Evolutionary conservation across 2,888 invertebrate genomes (phyloP).

Genomic region (Eristalis tenax): DNA sequence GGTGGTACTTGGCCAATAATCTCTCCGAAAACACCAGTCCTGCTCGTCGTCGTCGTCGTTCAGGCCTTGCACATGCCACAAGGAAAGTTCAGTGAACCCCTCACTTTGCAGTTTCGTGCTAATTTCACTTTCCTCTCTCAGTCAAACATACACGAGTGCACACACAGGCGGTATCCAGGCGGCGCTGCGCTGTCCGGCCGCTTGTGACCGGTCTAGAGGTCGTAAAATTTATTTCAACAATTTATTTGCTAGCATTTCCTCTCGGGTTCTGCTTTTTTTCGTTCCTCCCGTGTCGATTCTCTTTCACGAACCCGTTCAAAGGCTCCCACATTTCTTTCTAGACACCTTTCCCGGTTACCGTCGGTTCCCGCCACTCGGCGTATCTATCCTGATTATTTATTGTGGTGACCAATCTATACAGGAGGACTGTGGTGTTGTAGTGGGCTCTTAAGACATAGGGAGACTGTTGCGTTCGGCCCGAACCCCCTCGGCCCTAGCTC

Average conservation of each 20-base stretch:
- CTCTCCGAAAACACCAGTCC: conserved; percentile 13
- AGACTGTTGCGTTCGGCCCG: conserved; percentile 46
- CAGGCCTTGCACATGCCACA: conserved; percentile 13
- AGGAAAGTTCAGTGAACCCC: conserved; percentile 53
- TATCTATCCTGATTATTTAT: conserved; percentile 60
- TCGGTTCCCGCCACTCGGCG: background rate
- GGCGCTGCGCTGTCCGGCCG: background rate
- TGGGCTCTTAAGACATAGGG: conserved; percentile 10
- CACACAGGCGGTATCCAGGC: background rate
- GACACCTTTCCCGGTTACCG: background rate
- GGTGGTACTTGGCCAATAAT: conserved; percentile 34
- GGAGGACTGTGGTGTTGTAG: conserved; percentile 16
- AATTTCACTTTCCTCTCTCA: conserved; percentile 54
- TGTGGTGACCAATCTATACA: conserved; percentile 50
- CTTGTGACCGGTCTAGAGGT: conserved; percentile 24
- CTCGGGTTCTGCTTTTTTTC: background rate
- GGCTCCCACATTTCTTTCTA: conserved; percentile 56
- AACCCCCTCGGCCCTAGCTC: background rate
- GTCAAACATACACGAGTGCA: background rate
- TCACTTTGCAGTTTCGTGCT: conserved; percentile 46
- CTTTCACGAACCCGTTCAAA: conserved; percentile 38
- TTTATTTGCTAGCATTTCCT: conserved; percentile 28
- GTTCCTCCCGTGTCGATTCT: background rate
- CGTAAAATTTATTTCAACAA: conserved; percentile 41
- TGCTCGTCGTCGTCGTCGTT: background rate